Evolutionary conservation across 2,113 vertebrate species (phyloP).

Genomic region (Xiphophorus hellerii): DNA sequence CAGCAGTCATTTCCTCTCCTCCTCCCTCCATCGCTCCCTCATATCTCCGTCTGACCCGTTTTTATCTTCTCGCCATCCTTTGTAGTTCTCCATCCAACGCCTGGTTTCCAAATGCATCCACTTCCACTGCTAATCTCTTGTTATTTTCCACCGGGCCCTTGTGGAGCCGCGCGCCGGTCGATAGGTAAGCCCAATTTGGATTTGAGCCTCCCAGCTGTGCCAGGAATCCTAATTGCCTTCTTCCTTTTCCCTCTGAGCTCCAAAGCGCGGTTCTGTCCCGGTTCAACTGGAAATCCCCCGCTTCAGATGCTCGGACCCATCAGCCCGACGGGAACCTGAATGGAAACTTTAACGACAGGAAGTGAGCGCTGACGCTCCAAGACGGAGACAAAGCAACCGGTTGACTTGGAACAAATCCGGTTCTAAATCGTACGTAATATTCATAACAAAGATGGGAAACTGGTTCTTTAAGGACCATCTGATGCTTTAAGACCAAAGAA

Average conservation of each 20-base stretch:
- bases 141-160: conserved; percentile 72
- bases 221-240: conserved; percentile 79
- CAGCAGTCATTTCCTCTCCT: conserved; percentile 38
- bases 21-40: conserved; percentile 41
- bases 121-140: conserved; percentile 79
- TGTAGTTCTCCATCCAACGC: conserved; percentile 53
- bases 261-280: conserved; percentile 28
- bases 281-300: conserved; percentile 5
- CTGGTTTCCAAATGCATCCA: conserved; percentile 61
- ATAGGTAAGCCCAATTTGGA: conserved; percentile 81
- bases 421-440: neutral
- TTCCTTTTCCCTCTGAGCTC: conserved; percentile 64
- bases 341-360: neutral
- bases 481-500: too few relatives aligned
- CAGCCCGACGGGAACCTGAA: neutral
- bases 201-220: conserved; percentile 67
- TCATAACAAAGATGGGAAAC: neutral
- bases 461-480: neutral
- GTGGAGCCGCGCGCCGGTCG: conserved; percentile 41
- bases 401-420: neutral
- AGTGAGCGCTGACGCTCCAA: too few relatives aligned
- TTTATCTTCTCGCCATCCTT: conserved; percentile 64
- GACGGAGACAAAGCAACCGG: too few relatives aligned
- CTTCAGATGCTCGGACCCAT: conserved; percentile 18
- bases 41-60: conserved; percentile 50